Conservation (phyloP, 1,140 invertebrate genomes). For the Prorops nasuta region DNA sequence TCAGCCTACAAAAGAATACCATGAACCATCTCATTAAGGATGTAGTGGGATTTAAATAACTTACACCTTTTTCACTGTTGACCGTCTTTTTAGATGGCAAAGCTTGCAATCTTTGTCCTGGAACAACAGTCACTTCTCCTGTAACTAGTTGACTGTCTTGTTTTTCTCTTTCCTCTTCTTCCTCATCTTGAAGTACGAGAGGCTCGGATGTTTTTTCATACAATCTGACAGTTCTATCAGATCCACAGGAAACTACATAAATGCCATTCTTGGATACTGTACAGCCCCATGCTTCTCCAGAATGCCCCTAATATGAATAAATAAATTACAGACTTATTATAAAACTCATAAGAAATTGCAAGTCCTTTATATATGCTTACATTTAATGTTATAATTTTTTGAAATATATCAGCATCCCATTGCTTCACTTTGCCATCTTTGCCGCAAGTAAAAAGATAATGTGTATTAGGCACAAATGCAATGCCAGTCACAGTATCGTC, state of each 20-base stretch:
- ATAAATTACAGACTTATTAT: conserved; percentile 9
- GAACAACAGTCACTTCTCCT: conserved; percentile 67
- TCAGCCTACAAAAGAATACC: conserved; percentile 68
- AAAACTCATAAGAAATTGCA: background rate
- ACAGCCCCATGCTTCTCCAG: conserved; percentile 74
- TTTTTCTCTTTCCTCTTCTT: conserved; percentile 78
- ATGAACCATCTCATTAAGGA: conserved; percentile 4
- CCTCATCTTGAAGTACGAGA: conserved; percentile 87
- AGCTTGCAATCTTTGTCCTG: conserved; percentile 70
- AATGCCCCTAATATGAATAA: conserved; percentile 64
- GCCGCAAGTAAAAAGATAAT: conserved; percentile 89
- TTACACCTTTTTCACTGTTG: conserved; percentile 85
- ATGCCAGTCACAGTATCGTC: conserved; percentile 90
- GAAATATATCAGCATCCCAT: conserved; percentile 95
- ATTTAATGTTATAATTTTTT: conserved; percentile 87
- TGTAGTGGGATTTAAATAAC: conserved; percentile 19
- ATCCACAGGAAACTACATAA: conserved; percentile 79
- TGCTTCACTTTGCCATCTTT: conserved; percentile 94
- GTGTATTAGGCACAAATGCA: conserved; percentile 86
- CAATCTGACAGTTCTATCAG: conserved; percentile 85
- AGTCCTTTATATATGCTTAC: conserved; percentile 52
- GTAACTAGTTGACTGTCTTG: conserved; percentile 72
- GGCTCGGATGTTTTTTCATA: conserved; percentile 87
- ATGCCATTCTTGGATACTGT: conserved; percentile 79
- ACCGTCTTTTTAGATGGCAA: conserved; percentile 88